These are phyloP conservation scores for Cepphus grylle DNA, from an alignment of 2,113 vertebrate genomes.

Conservation along the genomic window DNA sequence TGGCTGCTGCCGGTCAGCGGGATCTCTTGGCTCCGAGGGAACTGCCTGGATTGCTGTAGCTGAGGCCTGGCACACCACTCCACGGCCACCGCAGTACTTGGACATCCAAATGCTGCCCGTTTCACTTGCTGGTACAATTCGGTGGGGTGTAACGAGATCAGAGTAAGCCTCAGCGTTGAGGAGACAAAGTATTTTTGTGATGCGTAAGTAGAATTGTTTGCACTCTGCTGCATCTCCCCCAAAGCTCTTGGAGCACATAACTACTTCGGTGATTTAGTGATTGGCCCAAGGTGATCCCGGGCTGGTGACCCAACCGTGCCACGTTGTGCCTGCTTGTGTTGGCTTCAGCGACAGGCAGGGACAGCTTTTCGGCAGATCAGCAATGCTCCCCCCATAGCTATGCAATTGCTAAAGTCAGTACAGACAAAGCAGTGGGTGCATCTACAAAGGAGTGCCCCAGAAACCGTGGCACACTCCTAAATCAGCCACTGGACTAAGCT, in stretches of 20 bases:
- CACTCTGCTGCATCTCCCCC: background rate
- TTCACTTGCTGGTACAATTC: background rate
- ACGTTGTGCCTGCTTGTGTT: background rate
- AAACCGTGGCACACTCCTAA: background rate
- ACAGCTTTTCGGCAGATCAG: background rate
- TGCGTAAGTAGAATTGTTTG: background rate
- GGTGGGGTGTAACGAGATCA: background rate
- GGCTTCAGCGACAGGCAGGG: background rate
- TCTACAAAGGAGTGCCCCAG: accelerated
- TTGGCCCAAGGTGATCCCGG: background rate
- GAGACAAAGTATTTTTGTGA: background rate
- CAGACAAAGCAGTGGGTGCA: background rate
- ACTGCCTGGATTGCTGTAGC: background rate
- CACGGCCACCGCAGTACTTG: background rate
- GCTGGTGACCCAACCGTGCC: background rate
- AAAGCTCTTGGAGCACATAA: background rate
- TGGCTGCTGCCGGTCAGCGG: background rate
- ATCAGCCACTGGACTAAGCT: background rate
- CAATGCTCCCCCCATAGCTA: background rate
- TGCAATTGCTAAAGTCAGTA: background rate
- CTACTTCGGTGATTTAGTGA: background rate
- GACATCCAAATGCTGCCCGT: background rate
- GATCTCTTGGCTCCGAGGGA: background rate
- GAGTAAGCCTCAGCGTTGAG: background rate
- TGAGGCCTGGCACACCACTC: background rate